Evolutionary conservation across 2,113 vertebrate genomes (phyloP), one percentile per base, ranked within the genome.

Genomic region (Trachemys scripta): DNA sequence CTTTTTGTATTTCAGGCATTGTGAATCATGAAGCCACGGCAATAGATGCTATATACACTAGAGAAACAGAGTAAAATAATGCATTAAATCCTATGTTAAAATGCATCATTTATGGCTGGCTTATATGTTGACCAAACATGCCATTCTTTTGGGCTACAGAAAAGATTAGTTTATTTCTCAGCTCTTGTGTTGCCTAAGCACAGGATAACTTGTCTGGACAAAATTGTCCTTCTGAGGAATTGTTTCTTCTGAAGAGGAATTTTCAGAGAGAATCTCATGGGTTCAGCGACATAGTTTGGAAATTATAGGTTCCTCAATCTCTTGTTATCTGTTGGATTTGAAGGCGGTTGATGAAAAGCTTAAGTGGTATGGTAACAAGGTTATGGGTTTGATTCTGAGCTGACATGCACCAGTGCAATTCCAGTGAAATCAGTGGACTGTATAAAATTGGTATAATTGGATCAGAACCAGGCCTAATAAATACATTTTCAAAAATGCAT

Each of bases 401-500:
- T 92, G 75, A 93, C 88, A 94, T 96, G 89, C 94, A 94, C 95
- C 96, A 87, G 87, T 94, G 49, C 91, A 94, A 96, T 96, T 95
- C 92, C 84, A 17, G 95, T 92, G 92, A 69, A 90, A 80, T 91
- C 89, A 82, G 82, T 79, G 94, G 95, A 85, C 91, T 42, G 85
- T 96, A 95, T 72, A 96, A 94, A 97, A 96, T 94, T 96, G 96
- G 93, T 95, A 95, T 95, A 97, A 97, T 86, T 87, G 96, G 88
- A 97, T 92, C 92, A 94, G 97, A 97, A 97, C 94, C 54, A 20
- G 88, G 90, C 94, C 96, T 97, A 96, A 98, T 96, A 97, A 97
- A 97, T 95, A 90, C 95, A 96, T 96, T 92, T 78, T 96, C 97
- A 95, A 95, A 96, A 94, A 95, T 96, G 96, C 95, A 94, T 98